Percentiles rank a stretch among this genome's conserved stretches.
Conservation (phyloP, 2,113 vertebrate genomes). For the Carassius carassius region DNA sequence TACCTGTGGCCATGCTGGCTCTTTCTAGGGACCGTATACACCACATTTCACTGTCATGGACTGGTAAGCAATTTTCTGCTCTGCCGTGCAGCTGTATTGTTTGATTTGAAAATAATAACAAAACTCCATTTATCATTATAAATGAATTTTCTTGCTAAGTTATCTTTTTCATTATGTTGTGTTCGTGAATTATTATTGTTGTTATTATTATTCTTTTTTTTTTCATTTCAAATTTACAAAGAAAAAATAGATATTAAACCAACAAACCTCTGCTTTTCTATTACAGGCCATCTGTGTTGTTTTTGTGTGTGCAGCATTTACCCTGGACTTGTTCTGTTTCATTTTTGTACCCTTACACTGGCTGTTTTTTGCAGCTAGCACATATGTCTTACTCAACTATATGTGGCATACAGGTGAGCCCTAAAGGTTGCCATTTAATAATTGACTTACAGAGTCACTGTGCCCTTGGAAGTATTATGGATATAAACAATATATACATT, state of each 20-base stretch:
- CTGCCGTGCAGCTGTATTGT: neutral
- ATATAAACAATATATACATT: neutral
- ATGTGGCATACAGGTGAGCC: constrained; percentile 82
- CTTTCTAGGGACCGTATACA: constrained; percentile 81
- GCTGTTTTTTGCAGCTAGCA: constrained; percentile 83
- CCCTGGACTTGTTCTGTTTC: constrained; percentile 81
- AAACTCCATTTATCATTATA: neutral
- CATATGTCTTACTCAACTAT: constrained; percentile 81
- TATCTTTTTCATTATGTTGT: neutral
- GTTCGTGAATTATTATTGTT: too few relatives aligned
- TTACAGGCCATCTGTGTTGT: constrained; percentile 79
- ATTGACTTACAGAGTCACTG: neutral
- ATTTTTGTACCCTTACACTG: constrained; percentile 82
- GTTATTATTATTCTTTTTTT: neutral
- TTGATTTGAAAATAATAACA: neutral
- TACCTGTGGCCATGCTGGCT: constrained; percentile 84
- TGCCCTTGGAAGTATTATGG: neutral
- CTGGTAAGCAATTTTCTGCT: constrained; percentile 68
- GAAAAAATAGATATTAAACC: neutral
- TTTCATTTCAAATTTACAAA: neutral
- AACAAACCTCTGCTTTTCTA: constrained; percentile 37
- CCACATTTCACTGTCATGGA: constrained; percentile 82
- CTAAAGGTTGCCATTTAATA: neutral
- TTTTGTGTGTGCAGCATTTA: constrained; percentile 81
- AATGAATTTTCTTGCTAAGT: neutral